Evolutionary conservation across 2,113 vertebrate species (phyloP), one percentile per base, ranked within the genome.

Genomic region (Pygoscelis antarcticus): DNA sequence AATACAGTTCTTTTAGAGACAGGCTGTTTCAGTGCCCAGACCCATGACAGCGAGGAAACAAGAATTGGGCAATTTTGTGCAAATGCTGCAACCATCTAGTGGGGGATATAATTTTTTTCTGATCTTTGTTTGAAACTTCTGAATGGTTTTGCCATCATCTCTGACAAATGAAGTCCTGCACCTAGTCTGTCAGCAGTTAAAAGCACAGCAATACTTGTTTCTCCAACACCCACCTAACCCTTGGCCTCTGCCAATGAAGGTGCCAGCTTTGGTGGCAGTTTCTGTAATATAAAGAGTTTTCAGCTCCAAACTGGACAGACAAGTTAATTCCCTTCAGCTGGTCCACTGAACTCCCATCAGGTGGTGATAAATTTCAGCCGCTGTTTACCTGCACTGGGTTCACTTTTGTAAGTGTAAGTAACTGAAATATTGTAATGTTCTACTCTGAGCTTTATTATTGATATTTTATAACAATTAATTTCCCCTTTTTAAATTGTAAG

Each of bases 301-400:
- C 89, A 66, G 91, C 87, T 95, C 87, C 84, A 58, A 9, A 83
- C 70, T 68, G 91, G 92, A 83, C 92, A 92, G 95, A 95, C 82
- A 91, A 97, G 84, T 97, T 94, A 96, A 97, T 96, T 96, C 78
- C 62, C 15, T 94, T 93, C 91, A 58, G 66, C 92, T 58, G 95
- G 93, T 89, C 93, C 68, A 51, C 78, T 91, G 95, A 92, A 47
- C 89, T 94, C 54, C 89, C 84, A 96, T 97, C 91, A 91, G 89
- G 66, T 83, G 60, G 68, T 96, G 93, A 97, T 92, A 79, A 91
- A 96, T 97, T 95, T 93, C 87, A 95, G 54, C 55, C 36, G 62
- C 91, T 94, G 70, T 78, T 95, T 84, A 88, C 75, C 46, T 81
- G 89, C 38, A 22, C 14, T 0, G 8, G 38, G 47, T 83, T 96